Base-by-base conservation (phyloP, 2,888 invertebrate genomes). In the Liodrosophila aerea region DNA sequence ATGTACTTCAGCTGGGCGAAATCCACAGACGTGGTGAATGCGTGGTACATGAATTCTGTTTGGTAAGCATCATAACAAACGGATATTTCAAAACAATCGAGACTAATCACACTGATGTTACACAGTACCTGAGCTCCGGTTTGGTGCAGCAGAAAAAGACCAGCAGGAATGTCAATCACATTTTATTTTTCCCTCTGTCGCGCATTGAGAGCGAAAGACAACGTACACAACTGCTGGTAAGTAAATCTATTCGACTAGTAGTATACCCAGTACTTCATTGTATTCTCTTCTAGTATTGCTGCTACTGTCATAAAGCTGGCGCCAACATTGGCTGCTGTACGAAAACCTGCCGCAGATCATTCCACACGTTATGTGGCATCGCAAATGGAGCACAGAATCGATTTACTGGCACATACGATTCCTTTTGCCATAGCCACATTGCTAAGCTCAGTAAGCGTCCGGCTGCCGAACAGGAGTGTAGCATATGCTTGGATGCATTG, bases 301-400 rank as follows among this genome's bases (percentile, higher is more conserved):
- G 89, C 3, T 95, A 92, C 86, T 97, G 96, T 82, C 90, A 90
- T 11, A 90, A 90, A 27, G 87, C 52, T 0, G 94, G 94, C 0
- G 96, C 96, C 0, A 95, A 94, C 1, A 91, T 96, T 1, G 94
- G 94, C 0, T 97, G 97, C 86, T 91, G 92, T n/a, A 88, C 92
- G 0, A 62, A 74, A 0, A 91, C 90, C 47, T 97, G 96, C 81
- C 91, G 92, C 37, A 92, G 91, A 47, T 92, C 91, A 39, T 97
- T 95, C 87, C 97, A 97, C 83, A 90, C 95, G 43, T 93, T 93
- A 0, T 97, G 97, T 86, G 96, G 96, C 0, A 77, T 93, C 2
- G 89, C 92, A 51, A 91, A 92, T 69, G 92, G 92, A 3, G 92
- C 93, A 0, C 90, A 94, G 4, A 93, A 94, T 30, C 91, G 94